Evolutionary conservation across 2,888 invertebrate genomes (phyloP).

Genomic region (Dicyrtoma fusca): DNA sequence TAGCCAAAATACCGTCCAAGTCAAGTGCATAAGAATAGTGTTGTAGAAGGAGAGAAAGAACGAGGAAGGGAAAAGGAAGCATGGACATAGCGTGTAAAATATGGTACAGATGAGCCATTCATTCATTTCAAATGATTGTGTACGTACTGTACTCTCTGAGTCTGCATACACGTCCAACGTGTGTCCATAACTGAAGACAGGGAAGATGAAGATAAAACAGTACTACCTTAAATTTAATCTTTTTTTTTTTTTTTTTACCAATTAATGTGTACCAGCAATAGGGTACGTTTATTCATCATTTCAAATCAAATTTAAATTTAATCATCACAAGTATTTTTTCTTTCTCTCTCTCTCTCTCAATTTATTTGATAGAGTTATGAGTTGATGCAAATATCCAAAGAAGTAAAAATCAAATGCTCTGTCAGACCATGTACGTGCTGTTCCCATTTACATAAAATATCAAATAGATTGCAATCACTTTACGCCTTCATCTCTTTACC

Average conservation of each 20-base stretch:
- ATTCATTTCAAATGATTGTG: not conserved
- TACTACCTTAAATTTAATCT: slow-evolving; percentile 10
- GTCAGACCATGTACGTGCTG: slow-evolving; percentile 25
- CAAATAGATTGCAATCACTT: slow-evolving; percentile 26
- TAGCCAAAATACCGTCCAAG: no score
- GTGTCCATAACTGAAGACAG: slow-evolving; percentile 10
- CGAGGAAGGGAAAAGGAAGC: no score
- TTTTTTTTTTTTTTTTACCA: not conserved
- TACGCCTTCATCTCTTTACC: slow-evolving; percentile 17
- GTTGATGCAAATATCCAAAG: slow-evolving; percentile 11
- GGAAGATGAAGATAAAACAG: slow-evolving; percentile 5
- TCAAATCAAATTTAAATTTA: no score
- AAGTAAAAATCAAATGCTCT: slow-evolving; percentile 21
- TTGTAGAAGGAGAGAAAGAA: no score
- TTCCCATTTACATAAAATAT: slow-evolving; percentile 25
- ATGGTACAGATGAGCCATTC: not conserved
- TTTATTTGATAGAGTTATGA: slow-evolving; percentile 12
- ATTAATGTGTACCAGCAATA: no score
- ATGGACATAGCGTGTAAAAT: no score
- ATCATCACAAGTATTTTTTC: slow-evolving; percentile 9
- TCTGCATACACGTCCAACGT: no score
- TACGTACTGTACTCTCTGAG: not conserved
- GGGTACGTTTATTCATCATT: no score
- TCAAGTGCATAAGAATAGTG: no score
- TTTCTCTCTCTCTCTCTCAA: slow-evolving; percentile 3